phyloP scores from a whole-genome alignment of 1,140 invertebrate genomes.

The Drosophila nigrodunni region DNA sequence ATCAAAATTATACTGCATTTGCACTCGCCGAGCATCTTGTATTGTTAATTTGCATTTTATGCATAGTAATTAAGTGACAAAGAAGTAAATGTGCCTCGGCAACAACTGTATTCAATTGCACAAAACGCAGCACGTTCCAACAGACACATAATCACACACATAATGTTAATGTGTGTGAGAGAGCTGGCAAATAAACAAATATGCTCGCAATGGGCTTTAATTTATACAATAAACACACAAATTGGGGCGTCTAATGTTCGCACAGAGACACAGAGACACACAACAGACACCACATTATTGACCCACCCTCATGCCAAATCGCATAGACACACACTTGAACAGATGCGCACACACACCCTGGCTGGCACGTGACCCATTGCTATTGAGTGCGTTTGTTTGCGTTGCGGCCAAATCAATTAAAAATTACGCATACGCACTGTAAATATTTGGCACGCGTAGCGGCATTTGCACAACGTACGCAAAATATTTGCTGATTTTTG shows the following conservation, averaged over 20 bases:
- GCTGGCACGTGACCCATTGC: constrained; percentile 36
- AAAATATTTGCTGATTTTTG: constrained; percentile 50
- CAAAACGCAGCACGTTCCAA: constrained; percentile 27
- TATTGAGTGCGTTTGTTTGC: constrained; percentile 56
- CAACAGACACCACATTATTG: constrained; percentile 30
- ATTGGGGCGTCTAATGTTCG: constrained; percentile 43
- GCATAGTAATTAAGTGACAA: constrained; percentile 52
- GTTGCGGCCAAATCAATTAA: constrained; percentile 78
- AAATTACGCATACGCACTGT: constrained; percentile 79
- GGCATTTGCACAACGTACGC: constrained; percentile 57
- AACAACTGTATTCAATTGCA: constrained; percentile 43
- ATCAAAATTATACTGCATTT: constrained; percentile 23
- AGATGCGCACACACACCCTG: constrained; percentile 10
- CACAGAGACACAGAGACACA: constrained; percentile 4
- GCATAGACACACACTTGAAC: background rate
- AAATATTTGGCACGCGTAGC: constrained; percentile 66
- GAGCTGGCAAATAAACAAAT: constrained; percentile 60
- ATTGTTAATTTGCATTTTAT: constrained; percentile 44
- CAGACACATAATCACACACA: constrained; percentile 3
- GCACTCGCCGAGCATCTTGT: constrained; percentile 9
- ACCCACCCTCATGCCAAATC: constrained; percentile 19
- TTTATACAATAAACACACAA: constrained; percentile 71
- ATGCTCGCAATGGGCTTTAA: constrained; percentile 59
- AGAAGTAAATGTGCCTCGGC: constrained; percentile 36
- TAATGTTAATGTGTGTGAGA: background rate